Evolutionary conservation across 2,113 vertebrate genomes (phyloP).

Genomic region (Cynocephalus volans): DNA sequence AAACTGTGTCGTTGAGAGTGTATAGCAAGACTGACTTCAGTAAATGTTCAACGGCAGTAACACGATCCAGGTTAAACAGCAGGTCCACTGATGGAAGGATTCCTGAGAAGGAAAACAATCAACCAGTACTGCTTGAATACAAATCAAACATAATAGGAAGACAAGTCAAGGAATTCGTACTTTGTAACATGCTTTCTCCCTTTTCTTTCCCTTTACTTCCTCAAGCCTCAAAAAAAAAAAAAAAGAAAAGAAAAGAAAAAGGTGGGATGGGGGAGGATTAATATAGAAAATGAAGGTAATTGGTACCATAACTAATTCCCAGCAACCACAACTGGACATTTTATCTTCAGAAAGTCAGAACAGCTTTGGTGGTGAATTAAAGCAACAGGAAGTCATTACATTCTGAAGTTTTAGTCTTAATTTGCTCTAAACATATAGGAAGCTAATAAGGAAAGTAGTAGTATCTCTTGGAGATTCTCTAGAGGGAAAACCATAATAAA

Average conservation of each 20-base stretch:
- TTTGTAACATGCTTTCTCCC: neutral
- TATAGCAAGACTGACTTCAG: constrained; percentile 95
- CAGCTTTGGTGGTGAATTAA: constrained; percentile 21
- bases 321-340: neutral
- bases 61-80: constrained; percentile 93
- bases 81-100: constrained; percentile 91
- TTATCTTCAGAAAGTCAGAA: neutral
- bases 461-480: neutral
- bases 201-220: neutral
- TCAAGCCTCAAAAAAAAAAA: neutral
- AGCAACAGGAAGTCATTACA: neutral
- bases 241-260: neutral
- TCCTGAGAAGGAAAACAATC: constrained; percentile 84
- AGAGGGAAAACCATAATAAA: neutral
- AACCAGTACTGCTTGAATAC: neutral
- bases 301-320: neutral
- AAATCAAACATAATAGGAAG: neutral
- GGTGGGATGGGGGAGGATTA: accelerated
- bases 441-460: neutral
- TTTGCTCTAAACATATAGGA: neutral
- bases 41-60: constrained; percentile 92
- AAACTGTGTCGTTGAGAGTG: constrained; percentile 88
- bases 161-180: neutral
- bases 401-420: neutral
- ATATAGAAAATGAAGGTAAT: neutral